Base-by-base conservation (phyloP, 2,797 vertebrate species). In the Lindbergichthys nudifrons region DNA sequence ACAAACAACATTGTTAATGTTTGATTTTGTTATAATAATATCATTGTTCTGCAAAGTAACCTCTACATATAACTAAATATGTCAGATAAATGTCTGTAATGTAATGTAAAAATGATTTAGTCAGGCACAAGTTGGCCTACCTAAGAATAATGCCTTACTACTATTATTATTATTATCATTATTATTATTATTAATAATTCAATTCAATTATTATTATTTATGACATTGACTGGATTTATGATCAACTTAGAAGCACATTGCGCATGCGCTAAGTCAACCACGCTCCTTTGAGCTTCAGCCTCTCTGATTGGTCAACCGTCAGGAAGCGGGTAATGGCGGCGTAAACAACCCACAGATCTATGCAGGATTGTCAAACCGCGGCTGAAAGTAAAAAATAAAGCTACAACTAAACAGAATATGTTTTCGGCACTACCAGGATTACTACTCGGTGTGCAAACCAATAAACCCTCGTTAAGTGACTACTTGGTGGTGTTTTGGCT, bases 291-390 rank as follows among this genome's bases (percentile, higher is more conserved):
- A 13, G 0, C 42, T 45, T 4, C 14, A 13, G 5, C 14, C 21
- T 43, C 51, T 83, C 80, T 87, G 80, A 94, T 94, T 91, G 91
- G 94, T 73, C 68, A 14, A 61, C 36, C 54, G 13, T 6, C n/a
- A 82, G 88, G 86, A 93, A 89, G 88, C 60, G 42, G 42, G 64
- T 76, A 77, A 90, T 90, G 91, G 92, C 89, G 89, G 85, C 71
- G 92, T 94, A 94, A 94, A 94, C 89, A 94, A 88, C 51, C 57
- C 3, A 19, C 19, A 11, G 5, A 2, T 26, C 10, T 3, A 8
- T 19, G 15, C 14, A 15, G 30, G 43, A 10, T 15, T 12, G 19
- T 41, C 1, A 5, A 70, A 11, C 26, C 4, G 3, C 21, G 19
- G 13, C n/a, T 1, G 10, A 56, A 81, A 42, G 43, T 51, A 66